phyloP scores from a whole-genome alignment of 2,888 invertebrate genomes.

The Protophormia terraenovae region DNA sequence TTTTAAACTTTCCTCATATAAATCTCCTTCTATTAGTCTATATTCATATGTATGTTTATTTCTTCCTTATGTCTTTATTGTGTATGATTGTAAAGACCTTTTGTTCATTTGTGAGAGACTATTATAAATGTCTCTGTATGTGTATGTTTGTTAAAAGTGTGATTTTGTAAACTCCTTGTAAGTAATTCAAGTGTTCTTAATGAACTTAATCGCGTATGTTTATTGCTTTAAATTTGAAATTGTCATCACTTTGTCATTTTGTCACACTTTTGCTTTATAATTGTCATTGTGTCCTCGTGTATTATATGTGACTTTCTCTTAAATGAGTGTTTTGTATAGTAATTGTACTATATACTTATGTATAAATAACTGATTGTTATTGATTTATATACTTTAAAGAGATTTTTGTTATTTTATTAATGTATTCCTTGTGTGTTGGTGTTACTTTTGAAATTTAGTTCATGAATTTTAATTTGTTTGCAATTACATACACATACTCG shows the following conservation, averaged over 20 bases:
- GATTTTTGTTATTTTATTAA: constrained; percentile 25
- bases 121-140: not conserved
- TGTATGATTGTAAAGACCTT: not conserved
- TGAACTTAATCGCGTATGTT: constrained; percentile 81
- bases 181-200: constrained; percentile 69
- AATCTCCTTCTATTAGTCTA: not conserved
- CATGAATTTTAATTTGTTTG: constrained; percentile 54
- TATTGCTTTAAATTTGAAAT: constrained; percentile 76
- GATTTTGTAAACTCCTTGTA: constrained; percentile 41
- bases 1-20: too few relatives aligned
- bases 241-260: constrained; percentile 74
- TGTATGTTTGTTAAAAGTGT: not conserved
- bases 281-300: constrained; percentile 45
- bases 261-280: constrained; percentile 72
- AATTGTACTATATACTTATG: too few relatives aligned
- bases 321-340: not conserved
- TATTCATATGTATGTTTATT: too few relatives aligned
- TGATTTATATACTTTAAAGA: constrained; percentile 44
- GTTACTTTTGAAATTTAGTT: constrained; percentile 31
- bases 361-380: constrained; percentile 24
- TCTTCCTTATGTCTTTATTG: not conserved
- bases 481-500: not conserved
- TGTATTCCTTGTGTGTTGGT: constrained; percentile 31
- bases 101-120: constrained; percentile 23
- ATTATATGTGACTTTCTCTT: constrained; percentile 32